These are phyloP conservation scores for Habropoda laboriosa DNA, from an alignment of 1,140 invertebrate species.

Conservation along the genomic window DNA sequence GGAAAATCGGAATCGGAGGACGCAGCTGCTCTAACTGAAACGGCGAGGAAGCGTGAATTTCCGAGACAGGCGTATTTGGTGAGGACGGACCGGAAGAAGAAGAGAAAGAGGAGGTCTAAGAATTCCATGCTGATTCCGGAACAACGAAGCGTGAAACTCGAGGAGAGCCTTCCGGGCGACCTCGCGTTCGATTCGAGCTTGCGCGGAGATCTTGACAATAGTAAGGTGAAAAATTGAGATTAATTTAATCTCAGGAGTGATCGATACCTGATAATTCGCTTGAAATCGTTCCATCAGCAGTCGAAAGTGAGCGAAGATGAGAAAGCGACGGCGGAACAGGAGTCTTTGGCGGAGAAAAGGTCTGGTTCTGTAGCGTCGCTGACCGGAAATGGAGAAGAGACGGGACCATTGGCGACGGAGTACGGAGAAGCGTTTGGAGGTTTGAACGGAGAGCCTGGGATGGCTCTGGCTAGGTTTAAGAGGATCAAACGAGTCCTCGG, in stretches of 20 bases:
- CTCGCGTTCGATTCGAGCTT: background rate
- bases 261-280: background rate
- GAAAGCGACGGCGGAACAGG: background rate
- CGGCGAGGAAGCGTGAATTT: slow-evolving; percentile 30
- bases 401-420: slow-evolving; percentile 48
- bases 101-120: slow-evolving; percentile 5
- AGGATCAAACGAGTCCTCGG: slow-evolving; percentile 66
- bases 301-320: slow-evolving; percentile 22
- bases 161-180: background rate
- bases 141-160: background rate
- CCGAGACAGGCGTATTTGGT: slow-evolving; percentile 23
- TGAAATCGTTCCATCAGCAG: background rate
- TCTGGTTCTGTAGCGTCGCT: slow-evolving; percentile 28
- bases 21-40: background rate
- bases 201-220: background rate
- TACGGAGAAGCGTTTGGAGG: slow-evolving; percentile 64
- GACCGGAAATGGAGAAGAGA: slow-evolving; percentile 38
- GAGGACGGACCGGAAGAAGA: slow-evolving; percentile 29
- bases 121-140: background rate
- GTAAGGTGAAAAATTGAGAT: slow-evolving; percentile 20
- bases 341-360: background rate
- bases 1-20: background rate
- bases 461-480: slow-evolving; percentile 67
- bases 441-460: slow-evolving; percentile 52
- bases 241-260: too few relatives aligned